Percentiles rank a stretch among this genome's conserved stretches.
Conservation (phyloP, 2,113 vertebrate genomes). For the Pelecanoides urinatrix region DNA sequence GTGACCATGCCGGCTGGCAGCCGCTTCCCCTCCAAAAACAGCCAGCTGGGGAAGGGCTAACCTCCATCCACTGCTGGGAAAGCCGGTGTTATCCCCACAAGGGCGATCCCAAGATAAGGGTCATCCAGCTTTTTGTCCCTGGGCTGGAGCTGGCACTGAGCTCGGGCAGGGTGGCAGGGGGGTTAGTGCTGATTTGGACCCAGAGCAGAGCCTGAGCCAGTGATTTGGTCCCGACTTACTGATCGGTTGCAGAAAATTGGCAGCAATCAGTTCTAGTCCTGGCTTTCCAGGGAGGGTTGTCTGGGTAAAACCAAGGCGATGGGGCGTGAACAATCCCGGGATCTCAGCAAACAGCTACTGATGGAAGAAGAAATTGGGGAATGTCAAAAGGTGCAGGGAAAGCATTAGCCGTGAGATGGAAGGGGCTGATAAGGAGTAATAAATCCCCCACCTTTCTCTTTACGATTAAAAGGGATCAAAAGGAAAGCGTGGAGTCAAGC, state of each 20-base stretch:
- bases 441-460: neutral
- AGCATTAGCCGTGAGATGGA: neutral
- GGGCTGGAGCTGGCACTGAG: neutral
- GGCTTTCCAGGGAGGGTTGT: neutral
- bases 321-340: rapidly evolving
- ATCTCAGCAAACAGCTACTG: neutral
- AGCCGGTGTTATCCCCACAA: rapidly evolving
- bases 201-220: neutral
- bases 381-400: neutral
- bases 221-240: rapidly evolving
- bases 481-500: neutral
- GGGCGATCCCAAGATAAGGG: rapidly evolving
- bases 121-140: neutral
- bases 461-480: neutral
- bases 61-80: neutral
- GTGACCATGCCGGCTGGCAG: neutral
- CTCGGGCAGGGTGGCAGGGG: rapidly evolving
- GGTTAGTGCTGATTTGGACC: rapidly evolving
- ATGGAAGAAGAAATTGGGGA: neutral
- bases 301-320: rapidly evolving
- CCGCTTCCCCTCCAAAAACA: neutral
- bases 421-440: rapidly evolving
- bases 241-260: neutral
- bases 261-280: neutral
- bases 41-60: rapidly evolving